Evolutionary conservation across 2,113 vertebrate species (phyloP), one percentile per base, ranked within the genome.

Genomic region (Ariopsis seemanni): DNA sequence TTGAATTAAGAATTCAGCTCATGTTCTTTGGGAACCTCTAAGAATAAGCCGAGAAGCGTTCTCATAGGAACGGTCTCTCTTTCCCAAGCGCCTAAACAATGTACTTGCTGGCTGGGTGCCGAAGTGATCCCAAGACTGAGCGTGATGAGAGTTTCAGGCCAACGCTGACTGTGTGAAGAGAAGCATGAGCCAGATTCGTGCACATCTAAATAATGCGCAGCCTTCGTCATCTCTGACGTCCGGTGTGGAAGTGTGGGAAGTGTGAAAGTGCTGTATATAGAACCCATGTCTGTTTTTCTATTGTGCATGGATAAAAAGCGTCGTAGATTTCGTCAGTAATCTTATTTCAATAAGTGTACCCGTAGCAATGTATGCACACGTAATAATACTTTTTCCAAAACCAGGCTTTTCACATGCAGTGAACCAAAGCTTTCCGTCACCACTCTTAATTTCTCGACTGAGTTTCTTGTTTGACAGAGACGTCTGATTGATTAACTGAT

Each of bases 21-120:
- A 27, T 53, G 25, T 30, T 7, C 34, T 60, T n/a, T 25, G 30
- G 58, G 55, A 27, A 50, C 57, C 34, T 62, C 84, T 42, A 72
- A 55, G 85, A 80, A 27, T 30, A 17, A 27, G 71, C 6, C 30
- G 11, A 60, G 58, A 58, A 25, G 58, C 34, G 58, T 69, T 86
- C 85, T 80, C 75, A 80, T 80, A 67, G 85, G 25, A 83, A 71
- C 25, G 10, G 48, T 53, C 74, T 79, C 20, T 9, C 75, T 78
- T 86, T 86, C 60, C 85, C 85, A 79, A 62, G 57, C 14, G 62
- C 58, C 48, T 67, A 30, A 86, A 50, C 74, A 55, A 55, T 67
- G 74, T 53, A 53, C 74, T 79, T 53, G 2, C 84, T 74, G 60
- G 48, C 25, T 53, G 48, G n/a, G 18, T 65, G 34, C 34, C 15